phyloP scores from a whole-genome alignment of 2,113 vertebrate genomes.

The Hydrolagus affinis region DNA sequence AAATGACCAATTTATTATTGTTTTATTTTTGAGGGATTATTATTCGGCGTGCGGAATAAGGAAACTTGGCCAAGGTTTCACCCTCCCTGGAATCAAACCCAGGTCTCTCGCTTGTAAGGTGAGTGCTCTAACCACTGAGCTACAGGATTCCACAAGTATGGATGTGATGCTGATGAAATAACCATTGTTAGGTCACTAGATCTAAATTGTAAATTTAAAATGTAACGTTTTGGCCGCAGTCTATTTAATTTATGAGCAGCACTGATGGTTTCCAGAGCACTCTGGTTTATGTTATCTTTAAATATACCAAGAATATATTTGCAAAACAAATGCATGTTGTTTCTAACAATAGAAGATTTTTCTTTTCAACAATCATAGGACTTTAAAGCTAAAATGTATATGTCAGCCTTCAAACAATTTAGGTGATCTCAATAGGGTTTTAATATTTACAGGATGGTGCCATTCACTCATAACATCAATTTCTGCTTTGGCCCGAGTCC shows the following conservation, averaged over 20 bases:
- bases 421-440: not conserved
- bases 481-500: not conserved
- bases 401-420: not conserved
- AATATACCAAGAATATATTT: not conserved
- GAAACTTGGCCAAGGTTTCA: too few relatives aligned
- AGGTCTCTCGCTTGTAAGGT: too few relatives aligned
- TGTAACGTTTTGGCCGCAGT: conserved; percentile 4
- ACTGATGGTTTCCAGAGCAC: not conserved
- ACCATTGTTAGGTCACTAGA: too few relatives aligned
- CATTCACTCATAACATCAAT: not conserved
- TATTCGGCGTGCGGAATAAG: too few relatives aligned
- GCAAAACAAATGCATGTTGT: not conserved
- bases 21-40: too few relatives aligned
- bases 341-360: not conserved
- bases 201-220: too few relatives aligned
- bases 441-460: not conserved
- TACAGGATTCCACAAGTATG: too few relatives aligned
- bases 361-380: not conserved
- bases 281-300: conserved; percentile 23
- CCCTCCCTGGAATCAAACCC: too few relatives aligned
- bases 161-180: too few relatives aligned
- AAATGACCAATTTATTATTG: too few relatives aligned
- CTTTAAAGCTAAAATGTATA: not conserved
- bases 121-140: too few relatives aligned
- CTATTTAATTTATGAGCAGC: conserved; percentile 10